phyloP scores from a whole-genome alignment of 2,797 vertebrate genomes.

The Coranthus polyacanthus region DNA sequence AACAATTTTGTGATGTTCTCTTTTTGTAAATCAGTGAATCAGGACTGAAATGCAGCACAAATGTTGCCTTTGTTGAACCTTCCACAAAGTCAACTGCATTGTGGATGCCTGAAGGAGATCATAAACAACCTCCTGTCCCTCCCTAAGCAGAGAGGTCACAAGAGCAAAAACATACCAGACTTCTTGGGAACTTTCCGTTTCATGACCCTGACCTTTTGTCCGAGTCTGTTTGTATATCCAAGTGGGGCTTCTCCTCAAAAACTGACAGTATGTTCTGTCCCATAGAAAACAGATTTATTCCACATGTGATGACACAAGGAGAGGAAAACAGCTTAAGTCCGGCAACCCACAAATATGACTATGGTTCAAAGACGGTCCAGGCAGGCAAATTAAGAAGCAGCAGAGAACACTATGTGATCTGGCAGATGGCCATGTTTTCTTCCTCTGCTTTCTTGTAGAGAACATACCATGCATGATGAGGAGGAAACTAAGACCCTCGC shows the following conservation, averaged over 20 bases:
- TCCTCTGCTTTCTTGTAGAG: not conserved
- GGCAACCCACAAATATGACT: not conserved
- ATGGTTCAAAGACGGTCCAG: slow-evolving; percentile 7
- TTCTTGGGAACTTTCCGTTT: slow-evolving; percentile 79
- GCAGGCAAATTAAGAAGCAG: not conserved
- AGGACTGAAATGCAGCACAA: too few relatives aligned
- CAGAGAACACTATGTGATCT: slow-evolving; percentile 71
- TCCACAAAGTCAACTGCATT: too few relatives aligned
- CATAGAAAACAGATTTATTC: not conserved
- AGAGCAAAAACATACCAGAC: slow-evolving; percentile 72
- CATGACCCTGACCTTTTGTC: slow-evolving; percentile 63
- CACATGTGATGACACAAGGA: too few relatives aligned
- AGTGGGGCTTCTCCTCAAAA: not conserved
- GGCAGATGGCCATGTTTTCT: slow-evolving; percentile 60
- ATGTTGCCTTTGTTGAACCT: too few relatives aligned
- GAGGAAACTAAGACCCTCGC: slow-evolving; percentile 52
- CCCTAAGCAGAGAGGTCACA: too few relatives aligned
- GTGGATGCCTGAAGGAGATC: too few relatives aligned
- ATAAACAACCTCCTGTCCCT: too few relatives aligned
- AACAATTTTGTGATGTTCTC: too few relatives aligned
- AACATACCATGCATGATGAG: slow-evolving; percentile 43
- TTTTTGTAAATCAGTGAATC: too few relatives aligned
- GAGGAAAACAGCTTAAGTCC: too few relatives aligned
- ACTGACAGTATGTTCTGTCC: slow-evolving; percentile 25
- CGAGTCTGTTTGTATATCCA: slow-evolving; percentile 44